These are phyloP conservation scores for Steatocranus sp. DNA, from an alignment of 2,797 vertebrate species.

Conservation along the genomic window DNA sequence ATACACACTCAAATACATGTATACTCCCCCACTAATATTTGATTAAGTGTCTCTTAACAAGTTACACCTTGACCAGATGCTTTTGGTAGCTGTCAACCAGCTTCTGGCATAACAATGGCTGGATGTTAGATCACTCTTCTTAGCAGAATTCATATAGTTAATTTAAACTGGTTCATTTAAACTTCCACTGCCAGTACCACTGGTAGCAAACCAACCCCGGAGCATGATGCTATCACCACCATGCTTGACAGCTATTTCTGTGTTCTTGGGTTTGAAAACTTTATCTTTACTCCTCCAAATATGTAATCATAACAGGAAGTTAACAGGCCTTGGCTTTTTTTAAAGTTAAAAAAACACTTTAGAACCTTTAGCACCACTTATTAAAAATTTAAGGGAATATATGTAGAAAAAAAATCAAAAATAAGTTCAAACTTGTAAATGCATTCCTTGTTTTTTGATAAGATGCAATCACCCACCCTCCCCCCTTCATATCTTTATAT, in stretches of 20 bases:
- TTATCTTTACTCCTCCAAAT: not conserved
- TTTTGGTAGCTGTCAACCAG: not conserved
- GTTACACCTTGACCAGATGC: not conserved
- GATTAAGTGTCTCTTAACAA: not conserved
- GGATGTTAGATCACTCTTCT: not conserved
- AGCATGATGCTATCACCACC: not conserved
- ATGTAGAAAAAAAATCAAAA: not conserved
- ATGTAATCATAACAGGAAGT: not conserved
- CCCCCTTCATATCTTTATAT: not conserved
- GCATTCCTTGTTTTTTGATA: not conserved
- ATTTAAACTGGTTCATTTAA: not conserved
- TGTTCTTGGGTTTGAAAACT: not conserved
- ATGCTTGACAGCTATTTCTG: not conserved
- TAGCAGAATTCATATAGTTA: not conserved
- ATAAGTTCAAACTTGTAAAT: not conserved
- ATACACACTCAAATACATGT: not conserved
- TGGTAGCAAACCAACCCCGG: not conserved
- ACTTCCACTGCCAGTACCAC: not conserved
- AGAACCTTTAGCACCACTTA: not conserved
- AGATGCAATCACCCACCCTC: not conserved
- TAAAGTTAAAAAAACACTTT: fast-evolving
- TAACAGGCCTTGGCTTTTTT: not conserved
- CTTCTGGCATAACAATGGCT: not conserved
- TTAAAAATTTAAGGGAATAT: not conserved
- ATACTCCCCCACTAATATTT: not conserved